Conservation (phyloP, 2,888 invertebrate species). For the Ametastegia equiseti region DNA sequence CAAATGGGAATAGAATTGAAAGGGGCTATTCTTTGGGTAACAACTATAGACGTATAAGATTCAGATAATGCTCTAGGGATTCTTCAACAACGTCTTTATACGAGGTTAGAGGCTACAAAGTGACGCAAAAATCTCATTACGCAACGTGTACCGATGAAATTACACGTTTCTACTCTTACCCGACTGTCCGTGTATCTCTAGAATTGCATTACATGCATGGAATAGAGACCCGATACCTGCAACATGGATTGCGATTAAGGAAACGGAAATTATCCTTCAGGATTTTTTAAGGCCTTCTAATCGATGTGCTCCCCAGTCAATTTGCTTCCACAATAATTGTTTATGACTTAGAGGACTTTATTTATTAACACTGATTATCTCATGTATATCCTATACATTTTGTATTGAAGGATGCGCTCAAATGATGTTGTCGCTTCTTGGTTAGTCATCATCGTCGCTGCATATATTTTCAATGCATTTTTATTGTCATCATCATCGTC, state of each 20-base stretch:
- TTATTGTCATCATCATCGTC: too few species aligned
- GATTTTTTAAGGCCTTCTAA: neutral
- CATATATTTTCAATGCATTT: neutral
- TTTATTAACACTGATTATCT: neutral
- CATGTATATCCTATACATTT: neutral
- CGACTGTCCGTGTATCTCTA: too few species aligned
- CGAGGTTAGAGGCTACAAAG: neutral
- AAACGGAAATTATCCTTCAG: neutral
- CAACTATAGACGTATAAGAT: too few species aligned
- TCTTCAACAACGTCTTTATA: neutral
- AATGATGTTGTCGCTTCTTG: neutral
- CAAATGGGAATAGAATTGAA: neutral
- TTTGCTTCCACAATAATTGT: neutral
- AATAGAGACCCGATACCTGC: neutral
- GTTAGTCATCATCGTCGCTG: neutral
- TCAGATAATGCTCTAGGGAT: neutral
- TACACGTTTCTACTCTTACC: neutral
- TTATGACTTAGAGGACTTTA: neutral
- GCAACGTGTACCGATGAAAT: neutral
- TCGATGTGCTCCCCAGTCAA: neutral
- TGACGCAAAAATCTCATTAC: neutral
- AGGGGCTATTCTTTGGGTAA: neutral
- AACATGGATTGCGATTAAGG: neutral
- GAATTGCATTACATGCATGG: neutral
- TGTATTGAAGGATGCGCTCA: conserved; percentile 5